Evolutionary conservation across 1,140 invertebrate species (phyloP).

Genomic region (Trichogramma pretiosum): DNA sequence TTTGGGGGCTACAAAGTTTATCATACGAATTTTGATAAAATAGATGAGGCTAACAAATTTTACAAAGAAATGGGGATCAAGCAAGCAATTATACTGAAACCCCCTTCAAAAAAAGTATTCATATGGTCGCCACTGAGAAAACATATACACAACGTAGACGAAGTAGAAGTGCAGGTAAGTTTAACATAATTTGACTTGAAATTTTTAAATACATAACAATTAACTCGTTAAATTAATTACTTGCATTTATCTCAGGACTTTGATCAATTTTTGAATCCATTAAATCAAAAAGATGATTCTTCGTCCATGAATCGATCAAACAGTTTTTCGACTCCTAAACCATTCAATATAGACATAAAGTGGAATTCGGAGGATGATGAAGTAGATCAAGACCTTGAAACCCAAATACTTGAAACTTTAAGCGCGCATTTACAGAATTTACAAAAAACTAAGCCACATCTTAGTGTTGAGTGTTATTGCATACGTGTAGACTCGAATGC

Average conservation of each 20-base stretch:
- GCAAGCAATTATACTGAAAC: constrained; percentile 59
- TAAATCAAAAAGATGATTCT: too few relatives aligned
- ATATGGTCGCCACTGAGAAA: constrained; percentile 49
- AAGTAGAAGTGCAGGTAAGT: constrained; percentile 55
- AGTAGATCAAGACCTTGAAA: too few relatives aligned
- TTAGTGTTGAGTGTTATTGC: constrained; percentile 52
- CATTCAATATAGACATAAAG: too few relatives aligned
- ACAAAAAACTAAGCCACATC: too few relatives aligned
- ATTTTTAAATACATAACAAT: constrained; percentile 37
- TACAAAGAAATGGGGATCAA: constrained; percentile 54
- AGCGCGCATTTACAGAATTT: too few relatives aligned
- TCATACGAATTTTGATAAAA: constrained; percentile 45
- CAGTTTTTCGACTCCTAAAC: too few relatives aligned
- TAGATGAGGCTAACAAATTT: constrained; percentile 61
- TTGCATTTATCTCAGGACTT: constrained; percentile 28
- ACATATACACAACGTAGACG: constrained; percentile 55
- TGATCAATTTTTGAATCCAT: constrained; percentile 48
- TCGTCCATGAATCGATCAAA: too few relatives aligned
- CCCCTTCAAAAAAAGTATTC: too few relatives aligned
- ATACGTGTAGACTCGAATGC: constrained; percentile 48
- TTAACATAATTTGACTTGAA: constrained; percentile 35
- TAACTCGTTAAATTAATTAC: constrained; percentile 24
- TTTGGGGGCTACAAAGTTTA: constrained; percentile 47
- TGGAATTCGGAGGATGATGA: too few relatives aligned
- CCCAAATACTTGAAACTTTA: too few relatives aligned